phyloP scores from a whole-genome alignment of 2,797 vertebrate genomes.

The Oryzias sinensis region DNA sequence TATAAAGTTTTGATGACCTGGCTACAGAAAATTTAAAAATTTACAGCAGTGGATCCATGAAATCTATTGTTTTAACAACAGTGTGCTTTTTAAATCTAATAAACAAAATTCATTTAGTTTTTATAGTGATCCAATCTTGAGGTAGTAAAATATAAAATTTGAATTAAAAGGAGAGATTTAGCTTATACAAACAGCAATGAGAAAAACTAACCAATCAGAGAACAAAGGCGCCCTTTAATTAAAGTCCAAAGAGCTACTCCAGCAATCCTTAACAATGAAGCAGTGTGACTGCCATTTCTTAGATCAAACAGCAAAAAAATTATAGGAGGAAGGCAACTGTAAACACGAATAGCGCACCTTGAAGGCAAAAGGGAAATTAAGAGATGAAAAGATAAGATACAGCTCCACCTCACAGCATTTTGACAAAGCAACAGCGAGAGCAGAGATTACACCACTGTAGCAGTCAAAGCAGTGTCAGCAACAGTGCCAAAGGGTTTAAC shows the following conservation, averaged over 20 bases:
- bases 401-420: slow-evolving; percentile 10
- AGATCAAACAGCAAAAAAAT: slow-evolving; percentile 50
- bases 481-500: slow-evolving; percentile 50
- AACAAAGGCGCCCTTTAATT: slow-evolving; percentile 56
- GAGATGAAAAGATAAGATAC: slow-evolving; percentile 54
- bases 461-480: slow-evolving; percentile 30
- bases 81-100: no score
- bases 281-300: slow-evolving; percentile 49
- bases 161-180: neutral
- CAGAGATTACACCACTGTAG: slow-evolving; percentile 21
- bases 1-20: no score
- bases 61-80: no score
- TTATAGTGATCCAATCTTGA: no score
- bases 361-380: slow-evolving; percentile 51
- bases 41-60: no score
- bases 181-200: slow-evolving; percentile 11
- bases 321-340: slow-evolving; percentile 21
- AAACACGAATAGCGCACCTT: slow-evolving; percentile 39
- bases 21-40: no score
- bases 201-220: slow-evolving; percentile 34
- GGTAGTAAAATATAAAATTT: no score
- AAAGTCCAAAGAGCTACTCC: slow-evolving; percentile 31
- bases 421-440: slow-evolving; percentile 19
- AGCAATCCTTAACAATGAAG: slow-evolving; percentile 31
- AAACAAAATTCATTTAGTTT: no score